These are phyloP conservation scores for Siderastrea siderea DNA, from an alignment of 92 coral and sea anemone species.

Conservation along the genomic window DNA sequence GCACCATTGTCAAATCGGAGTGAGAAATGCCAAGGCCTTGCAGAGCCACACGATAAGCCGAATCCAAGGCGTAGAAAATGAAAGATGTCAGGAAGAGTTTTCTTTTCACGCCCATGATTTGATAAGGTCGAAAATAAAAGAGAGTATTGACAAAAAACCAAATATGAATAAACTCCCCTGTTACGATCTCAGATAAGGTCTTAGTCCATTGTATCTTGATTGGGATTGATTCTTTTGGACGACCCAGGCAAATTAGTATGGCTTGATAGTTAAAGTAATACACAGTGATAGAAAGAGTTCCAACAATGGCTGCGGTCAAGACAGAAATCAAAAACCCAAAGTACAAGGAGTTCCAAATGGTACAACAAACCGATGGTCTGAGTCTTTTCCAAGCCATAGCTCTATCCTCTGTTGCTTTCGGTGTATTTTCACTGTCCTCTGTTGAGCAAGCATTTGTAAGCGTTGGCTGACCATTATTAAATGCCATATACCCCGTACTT, in stretches of 20 bases:
- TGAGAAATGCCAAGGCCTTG: slow-evolving; percentile 5
- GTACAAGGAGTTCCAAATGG: slow-evolving; percentile 1
- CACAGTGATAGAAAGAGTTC: not conserved
- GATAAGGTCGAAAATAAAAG: not conserved
- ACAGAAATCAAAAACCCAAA: slow-evolving; percentile 12
- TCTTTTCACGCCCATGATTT: not conserved
- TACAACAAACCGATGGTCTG: not conserved
- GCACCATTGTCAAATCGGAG: not conserved
- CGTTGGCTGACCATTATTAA: not conserved
- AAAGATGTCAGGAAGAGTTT: slow-evolving; percentile 8
- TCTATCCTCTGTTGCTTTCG: not conserved
- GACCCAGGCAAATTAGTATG: not conserved
- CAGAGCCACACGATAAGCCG: not conserved
- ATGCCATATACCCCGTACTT: not conserved
- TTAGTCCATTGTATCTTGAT: slow-evolving; percentile 19
- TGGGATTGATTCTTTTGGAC: slow-evolving; percentile 1
- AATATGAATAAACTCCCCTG: not conserved
- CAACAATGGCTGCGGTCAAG: not conserved
- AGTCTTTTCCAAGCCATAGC: slow-evolving; percentile 14
- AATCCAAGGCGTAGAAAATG: not conserved
- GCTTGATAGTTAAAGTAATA: slow-evolving; percentile 4
- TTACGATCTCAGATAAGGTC: not conserved
- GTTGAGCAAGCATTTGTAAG: not conserved
- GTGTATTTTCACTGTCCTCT: not conserved
- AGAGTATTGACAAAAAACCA: not conserved